Conservation (phyloP, 1,140 invertebrate species). For the Tetramorium parvispinum region DNA sequence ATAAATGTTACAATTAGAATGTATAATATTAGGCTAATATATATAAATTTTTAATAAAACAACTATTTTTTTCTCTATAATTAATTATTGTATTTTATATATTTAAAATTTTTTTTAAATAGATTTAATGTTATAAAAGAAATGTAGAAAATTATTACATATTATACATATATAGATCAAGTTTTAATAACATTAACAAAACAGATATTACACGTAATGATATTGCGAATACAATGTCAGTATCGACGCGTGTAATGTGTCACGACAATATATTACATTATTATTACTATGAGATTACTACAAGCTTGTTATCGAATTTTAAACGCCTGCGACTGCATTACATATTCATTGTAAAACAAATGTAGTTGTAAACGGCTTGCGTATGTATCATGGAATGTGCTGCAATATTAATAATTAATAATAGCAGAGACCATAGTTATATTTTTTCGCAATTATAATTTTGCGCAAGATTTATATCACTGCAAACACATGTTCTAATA, state of each 20-base stretch:
- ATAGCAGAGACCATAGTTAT: not conserved
- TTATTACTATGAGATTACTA: slow-evolving; percentile 43
- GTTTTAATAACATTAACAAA: slow-evolving; percentile 27
- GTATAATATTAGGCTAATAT: no score
- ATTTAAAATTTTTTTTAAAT: not conserved
- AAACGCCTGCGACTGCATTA: slow-evolving; percentile 9
- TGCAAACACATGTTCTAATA: not conserved
- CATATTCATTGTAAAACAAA: slow-evolving; percentile 46
- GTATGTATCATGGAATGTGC: not conserved
- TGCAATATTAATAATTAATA: slow-evolving; percentile 13
- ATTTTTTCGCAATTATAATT: not conserved
- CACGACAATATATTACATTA: slow-evolving; percentile 38
- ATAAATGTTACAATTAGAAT: no score
- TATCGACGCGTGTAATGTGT: slow-evolving; percentile 27
- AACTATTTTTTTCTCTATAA: not conserved
- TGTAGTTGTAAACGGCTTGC: not conserved
- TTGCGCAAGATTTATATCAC: not conserved
- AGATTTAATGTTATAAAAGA: not conserved
- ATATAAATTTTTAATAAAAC: no score
- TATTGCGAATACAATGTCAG: slow-evolving; percentile 17
- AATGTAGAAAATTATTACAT: not conserved
- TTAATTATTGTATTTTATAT: not conserved
- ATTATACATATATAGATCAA: not conserved
- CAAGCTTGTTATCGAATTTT: slow-evolving; percentile 30
- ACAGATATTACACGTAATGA: slow-evolving; percentile 21